Conservation (phyloP, 2,113 vertebrate species). For the Climacteris rufus region DNA sequence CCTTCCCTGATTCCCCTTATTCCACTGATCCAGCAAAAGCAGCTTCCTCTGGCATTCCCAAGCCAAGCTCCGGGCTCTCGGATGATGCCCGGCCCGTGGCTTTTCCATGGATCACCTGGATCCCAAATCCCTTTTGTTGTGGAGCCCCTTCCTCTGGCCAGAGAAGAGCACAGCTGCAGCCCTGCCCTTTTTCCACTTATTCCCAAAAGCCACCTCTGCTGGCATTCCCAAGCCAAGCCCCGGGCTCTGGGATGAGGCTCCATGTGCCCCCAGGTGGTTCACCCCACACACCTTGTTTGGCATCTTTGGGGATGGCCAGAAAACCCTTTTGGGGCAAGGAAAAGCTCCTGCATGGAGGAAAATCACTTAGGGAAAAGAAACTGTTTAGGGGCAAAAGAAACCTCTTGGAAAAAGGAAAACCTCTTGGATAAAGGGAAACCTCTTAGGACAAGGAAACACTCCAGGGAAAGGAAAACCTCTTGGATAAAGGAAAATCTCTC, state of each 20-base stretch:
- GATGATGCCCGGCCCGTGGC: conserved; percentile 85
- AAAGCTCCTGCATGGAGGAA: background rate
- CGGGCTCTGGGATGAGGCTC: background rate
- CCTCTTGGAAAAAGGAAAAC: background rate
- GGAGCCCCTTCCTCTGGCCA: background rate
- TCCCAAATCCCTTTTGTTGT: no score
- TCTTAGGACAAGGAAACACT: background rate
- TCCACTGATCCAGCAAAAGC: no score
- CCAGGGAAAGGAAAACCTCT: background rate
- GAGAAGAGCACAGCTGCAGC: background rate
- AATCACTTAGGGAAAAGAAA: background rate
- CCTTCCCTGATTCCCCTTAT: background rate
- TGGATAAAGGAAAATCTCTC: background rate
- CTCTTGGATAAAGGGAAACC: no score
- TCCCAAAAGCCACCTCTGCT: background rate
- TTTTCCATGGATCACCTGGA: conserved; percentile 99
- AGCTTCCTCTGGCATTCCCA: background rate
- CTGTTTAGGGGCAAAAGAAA: background rate
- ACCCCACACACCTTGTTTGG: background rate
- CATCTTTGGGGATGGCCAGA: background rate
- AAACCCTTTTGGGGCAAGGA: background rate
- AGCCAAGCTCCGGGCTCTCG: background rate
- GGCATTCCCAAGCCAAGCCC: background rate
- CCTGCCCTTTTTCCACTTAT: background rate
- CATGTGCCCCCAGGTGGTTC: fast-evolving